Conservation (phyloP, 2,888 invertebrate species). For the Dynastes tityus region DNA sequence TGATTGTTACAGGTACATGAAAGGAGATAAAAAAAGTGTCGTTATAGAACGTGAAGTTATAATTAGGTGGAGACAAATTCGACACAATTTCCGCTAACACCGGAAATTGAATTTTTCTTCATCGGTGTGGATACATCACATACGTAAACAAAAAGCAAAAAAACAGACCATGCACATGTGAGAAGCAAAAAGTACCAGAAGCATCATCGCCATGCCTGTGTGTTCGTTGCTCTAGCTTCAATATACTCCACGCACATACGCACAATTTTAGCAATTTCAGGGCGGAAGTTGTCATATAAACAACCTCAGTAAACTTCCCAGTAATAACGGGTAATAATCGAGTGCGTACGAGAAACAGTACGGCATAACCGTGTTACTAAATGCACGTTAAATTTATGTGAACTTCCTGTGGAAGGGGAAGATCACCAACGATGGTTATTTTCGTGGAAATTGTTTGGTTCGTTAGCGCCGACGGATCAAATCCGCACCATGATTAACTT, state of each 20-base stretch:
- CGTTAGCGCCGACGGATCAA: neutral
- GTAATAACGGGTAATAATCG: neutral
- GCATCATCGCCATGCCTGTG: neutral
- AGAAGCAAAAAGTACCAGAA: too few species aligned
- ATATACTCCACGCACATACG: neutral
- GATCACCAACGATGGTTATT: slow-evolving; percentile 13
- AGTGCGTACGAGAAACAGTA: neutral
- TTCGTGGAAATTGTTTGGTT: slow-evolving; percentile 9
- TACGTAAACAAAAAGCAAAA: neutral
- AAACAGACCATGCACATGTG: neutral
- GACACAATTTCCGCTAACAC: too few species aligned
- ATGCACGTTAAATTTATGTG: neutral
- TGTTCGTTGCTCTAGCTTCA: neutral
- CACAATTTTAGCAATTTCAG: slow-evolving; percentile 39
- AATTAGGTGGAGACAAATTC: too few species aligned
- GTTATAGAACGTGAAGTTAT: too few species aligned
- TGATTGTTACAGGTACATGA: too few species aligned
- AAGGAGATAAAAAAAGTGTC: too few species aligned
- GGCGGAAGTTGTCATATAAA: slow-evolving; percentile 34
- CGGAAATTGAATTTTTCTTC: too few species aligned
- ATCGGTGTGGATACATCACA: neutral
- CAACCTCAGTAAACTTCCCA: slow-evolving; percentile 6
- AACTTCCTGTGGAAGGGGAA: neutral
- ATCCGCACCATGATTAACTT: neutral
- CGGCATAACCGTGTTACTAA: neutral